Conservation (phyloP, 2,888 invertebrate genomes). For the Leptopterna dolabrata region DNA sequence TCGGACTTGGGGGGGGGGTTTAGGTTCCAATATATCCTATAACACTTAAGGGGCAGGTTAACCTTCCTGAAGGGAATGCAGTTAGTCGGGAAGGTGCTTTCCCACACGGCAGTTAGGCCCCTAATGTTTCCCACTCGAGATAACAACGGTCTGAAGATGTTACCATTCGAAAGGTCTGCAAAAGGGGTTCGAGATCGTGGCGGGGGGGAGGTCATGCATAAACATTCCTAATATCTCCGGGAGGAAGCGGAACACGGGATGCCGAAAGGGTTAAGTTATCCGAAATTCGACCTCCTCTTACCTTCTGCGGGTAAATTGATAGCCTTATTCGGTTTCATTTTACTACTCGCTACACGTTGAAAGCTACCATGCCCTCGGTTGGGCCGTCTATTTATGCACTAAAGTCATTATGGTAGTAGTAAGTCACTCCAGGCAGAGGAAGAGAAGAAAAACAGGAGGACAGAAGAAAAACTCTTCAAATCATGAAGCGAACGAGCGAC, state of each 20-base stretch:
- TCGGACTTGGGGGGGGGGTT: background rate
- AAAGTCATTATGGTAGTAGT: no score
- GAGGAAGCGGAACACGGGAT: background rate
- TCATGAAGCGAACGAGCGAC: no score
- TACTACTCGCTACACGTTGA: background rate
- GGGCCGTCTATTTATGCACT: no score
- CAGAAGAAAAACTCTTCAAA: no score
- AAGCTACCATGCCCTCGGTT: no score
- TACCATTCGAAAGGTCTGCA: background rate
- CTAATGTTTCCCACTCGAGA: conserved; percentile 20
- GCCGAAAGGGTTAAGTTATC: conserved; percentile 1
- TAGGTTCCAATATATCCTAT: no score
- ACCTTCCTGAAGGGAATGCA: background rate
- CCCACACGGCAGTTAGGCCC: background rate
- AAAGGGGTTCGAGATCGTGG: no score
- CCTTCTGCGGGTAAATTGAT: background rate
- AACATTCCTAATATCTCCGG: conserved; percentile 3
- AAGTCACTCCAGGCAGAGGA: no score
- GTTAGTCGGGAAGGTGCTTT: background rate
- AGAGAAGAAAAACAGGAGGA: no score
- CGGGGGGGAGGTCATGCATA: conserved; percentile 6
- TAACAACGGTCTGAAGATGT: conserved; percentile 7
- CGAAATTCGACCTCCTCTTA: background rate
- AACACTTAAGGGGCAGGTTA: background rate
- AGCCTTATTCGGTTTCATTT: background rate